Conservation (phyloP, 2,113 vertebrate genomes). For the Phycodurus eques region DNA sequence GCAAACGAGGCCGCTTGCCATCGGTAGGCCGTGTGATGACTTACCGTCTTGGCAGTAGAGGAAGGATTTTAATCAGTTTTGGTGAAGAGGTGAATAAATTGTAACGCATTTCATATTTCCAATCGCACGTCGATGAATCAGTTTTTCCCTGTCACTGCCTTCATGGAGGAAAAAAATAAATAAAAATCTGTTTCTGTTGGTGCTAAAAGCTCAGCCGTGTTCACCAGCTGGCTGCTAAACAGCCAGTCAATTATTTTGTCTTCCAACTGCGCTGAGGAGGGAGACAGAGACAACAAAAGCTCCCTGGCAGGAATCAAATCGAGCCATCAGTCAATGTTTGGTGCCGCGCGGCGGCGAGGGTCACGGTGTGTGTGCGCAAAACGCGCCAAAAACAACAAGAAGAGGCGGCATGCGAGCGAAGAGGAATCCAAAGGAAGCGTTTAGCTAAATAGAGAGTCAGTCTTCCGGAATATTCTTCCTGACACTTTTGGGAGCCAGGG, state of each 20-base stretch:
- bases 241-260: slow-evolving; percentile 2
- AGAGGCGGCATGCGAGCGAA: not conserved
- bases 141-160: not conserved
- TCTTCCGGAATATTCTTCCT: not conserved
- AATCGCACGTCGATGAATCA: not conserved
- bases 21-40: not conserved
- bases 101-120: not conserved
- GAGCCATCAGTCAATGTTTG: slow-evolving; percentile 11
- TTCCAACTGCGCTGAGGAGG: slow-evolving; percentile 7
- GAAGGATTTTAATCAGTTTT: not conserved
- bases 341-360: not conserved
- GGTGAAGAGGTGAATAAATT: not conserved
- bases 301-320: slow-evolving; percentile 6
- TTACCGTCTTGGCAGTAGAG: not conserved
- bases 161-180: not conserved
- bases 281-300: slow-evolving; percentile 3
- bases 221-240: slow-evolving; percentile 2
- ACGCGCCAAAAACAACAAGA: slow-evolving; percentile 3
- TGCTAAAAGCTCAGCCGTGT: slow-evolving; percentile 4
- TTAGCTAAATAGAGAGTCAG: not conserved
- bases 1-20: not conserved
- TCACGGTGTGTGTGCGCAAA: not conserved
- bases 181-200: not conserved
- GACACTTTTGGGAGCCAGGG: not conserved
- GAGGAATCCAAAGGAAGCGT: not conserved